phyloP scores from a whole-genome alignment of 2,113 vertebrate genomes.

The Panthera tigris region DNA sequence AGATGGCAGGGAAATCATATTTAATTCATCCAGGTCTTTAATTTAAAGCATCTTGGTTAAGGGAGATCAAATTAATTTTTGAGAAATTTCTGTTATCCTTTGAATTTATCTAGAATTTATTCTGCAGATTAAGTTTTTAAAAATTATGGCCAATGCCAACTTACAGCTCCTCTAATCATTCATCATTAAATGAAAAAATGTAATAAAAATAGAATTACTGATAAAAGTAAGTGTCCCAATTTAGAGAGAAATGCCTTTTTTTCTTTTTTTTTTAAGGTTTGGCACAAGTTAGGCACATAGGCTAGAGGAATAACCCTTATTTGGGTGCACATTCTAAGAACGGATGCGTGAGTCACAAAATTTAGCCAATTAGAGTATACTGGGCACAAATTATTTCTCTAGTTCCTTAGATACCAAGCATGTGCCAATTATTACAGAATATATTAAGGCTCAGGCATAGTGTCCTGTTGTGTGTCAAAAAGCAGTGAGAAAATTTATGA shows the following conservation, averaged over 20 bases:
- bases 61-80: conserved; percentile 50
- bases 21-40: conserved; percentile 56
- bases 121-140: conserved; percentile 53
- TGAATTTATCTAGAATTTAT: conserved; percentile 50
- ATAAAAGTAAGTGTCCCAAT: conserved; percentile 39
- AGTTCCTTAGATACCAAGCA: not conserved
- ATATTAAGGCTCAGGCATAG: not conserved
- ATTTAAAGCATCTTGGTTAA: conserved; percentile 50
- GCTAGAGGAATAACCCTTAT: conserved; percentile 29
- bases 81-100: conserved; percentile 51
- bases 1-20: conserved; percentile 32
- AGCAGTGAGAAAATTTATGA: not conserved
- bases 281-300: not conserved
- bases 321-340: conserved; percentile 48
- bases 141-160: conserved; percentile 15
- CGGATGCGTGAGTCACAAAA: conserved; percentile 36
- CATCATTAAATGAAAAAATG: conserved; percentile 49
- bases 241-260: not conserved
- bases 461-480: conserved; percentile 26
- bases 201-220: conserved; percentile 37
- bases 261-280: not conserved
- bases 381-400: conserved; percentile 29
- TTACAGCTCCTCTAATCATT: conserved; percentile 37
- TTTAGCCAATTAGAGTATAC: conserved; percentile 26
- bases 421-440: conserved; percentile 32